Conservation (phyloP, 2,888 invertebrate species). For the Melanophora roralis region DNA sequence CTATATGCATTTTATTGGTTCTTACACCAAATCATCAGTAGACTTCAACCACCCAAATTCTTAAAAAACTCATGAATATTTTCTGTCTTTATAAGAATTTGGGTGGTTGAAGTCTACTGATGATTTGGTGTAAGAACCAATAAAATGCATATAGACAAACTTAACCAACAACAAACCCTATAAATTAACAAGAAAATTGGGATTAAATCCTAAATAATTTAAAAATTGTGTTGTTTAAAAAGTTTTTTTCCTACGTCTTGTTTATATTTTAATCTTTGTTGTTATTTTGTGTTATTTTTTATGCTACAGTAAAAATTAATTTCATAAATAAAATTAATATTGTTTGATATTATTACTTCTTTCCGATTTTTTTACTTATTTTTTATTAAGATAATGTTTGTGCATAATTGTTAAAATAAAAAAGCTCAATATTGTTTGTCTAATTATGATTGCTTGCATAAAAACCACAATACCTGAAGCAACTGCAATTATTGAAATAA, state of each 20-base stretch:
- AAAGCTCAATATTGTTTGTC: constrained; percentile 41
- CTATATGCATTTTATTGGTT: too few relatives aligned
- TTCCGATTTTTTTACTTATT: constrained; percentile 8
- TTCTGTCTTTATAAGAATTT: too few relatives aligned
- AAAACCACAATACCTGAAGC: background rate
- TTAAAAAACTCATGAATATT: too few relatives aligned
- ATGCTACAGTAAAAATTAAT: constrained; percentile 39
- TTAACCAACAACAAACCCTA: too few relatives aligned
- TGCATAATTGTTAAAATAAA: constrained; percentile 15
- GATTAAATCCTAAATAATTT: too few relatives aligned
- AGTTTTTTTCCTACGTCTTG: background rate
- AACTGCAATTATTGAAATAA: background rate
- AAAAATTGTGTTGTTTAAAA: too few relatives aligned
- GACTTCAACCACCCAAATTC: too few relatives aligned
- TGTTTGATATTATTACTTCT: constrained; percentile 24
- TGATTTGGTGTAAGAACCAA: too few relatives aligned
- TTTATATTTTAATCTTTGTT: background rate
- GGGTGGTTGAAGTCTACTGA: too few relatives aligned
- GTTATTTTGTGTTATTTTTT: background rate
- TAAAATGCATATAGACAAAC: too few relatives aligned
- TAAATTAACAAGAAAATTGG: too few relatives aligned
- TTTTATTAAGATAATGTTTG: background rate
- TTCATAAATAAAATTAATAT: constrained; percentile 53
- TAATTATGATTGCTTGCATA: constrained; percentile 55
- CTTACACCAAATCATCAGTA: too few relatives aligned